Evolutionary conservation across 2,797 vertebrate genomes (phyloP).

Genomic region (Takifugu rubripes): DNA sequence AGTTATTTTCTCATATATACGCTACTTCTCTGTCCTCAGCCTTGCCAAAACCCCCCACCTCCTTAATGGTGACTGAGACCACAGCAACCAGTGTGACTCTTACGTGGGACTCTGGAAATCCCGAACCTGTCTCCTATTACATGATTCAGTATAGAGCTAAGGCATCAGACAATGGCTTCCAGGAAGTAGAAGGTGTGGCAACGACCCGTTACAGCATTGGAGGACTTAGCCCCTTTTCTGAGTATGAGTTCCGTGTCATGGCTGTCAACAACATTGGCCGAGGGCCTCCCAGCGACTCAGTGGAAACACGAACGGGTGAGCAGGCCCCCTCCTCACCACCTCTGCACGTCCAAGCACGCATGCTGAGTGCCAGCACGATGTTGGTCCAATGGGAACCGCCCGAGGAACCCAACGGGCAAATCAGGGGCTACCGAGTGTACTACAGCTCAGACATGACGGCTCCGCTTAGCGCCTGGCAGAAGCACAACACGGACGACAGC

Average conservation of each 20-base stretch:
- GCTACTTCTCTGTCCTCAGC: slow-evolving; percentile 67
- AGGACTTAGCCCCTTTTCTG: slow-evolving; percentile 91
- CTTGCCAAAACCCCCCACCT: slow-evolving; percentile 89
- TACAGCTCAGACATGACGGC: slow-evolving; percentile 84
- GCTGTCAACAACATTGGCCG: slow-evolving; percentile 95
- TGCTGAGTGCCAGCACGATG: slow-evolving; percentile 95
- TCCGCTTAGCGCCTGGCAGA: slow-evolving; percentile 89
- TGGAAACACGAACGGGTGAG: slow-evolving; percentile 88
- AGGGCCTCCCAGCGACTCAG: slow-evolving; percentile 86
- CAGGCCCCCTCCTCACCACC: slow-evolving; percentile 92
- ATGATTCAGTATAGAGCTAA: slow-evolving; percentile 91
- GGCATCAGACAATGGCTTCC: slow-evolving; percentile 81
- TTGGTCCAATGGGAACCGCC: slow-evolving; percentile 93
- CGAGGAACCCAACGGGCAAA: slow-evolving; percentile 91
- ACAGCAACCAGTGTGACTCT: slow-evolving; percentile 94
- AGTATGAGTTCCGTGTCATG: slow-evolving; percentile 90
- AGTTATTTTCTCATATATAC: slow-evolving; percentile 11
- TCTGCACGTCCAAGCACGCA: slow-evolving; percentile 88
- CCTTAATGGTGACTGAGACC: slow-evolving; percentile 89
- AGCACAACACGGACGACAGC: slow-evolving; percentile 91
- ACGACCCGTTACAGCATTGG: slow-evolving; percentile 96
- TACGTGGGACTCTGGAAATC: slow-evolving; percentile 94
- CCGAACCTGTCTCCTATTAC: slow-evolving; percentile 90
- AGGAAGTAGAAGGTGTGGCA: slow-evolving; percentile 92
- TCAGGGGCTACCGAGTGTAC: slow-evolving; percentile 90